Percentiles rank a stretch among this genome's conserved stretches.
These are phyloP conservation scores for Corapipo altera DNA, from an alignment of 2,113 vertebrate genomes.

Conservation along the genomic window DNA sequence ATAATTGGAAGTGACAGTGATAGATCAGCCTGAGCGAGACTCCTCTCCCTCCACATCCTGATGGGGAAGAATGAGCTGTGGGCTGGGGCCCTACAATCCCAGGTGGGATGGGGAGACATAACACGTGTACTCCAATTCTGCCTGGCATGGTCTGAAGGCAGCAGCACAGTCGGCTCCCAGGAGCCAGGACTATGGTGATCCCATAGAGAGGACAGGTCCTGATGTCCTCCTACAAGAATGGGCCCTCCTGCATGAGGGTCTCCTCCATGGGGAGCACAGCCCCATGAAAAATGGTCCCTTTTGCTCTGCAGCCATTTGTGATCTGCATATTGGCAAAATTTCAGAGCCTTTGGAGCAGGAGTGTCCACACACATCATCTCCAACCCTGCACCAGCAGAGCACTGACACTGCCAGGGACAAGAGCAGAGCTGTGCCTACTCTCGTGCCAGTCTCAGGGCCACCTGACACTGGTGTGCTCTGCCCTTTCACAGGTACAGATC, in stretches of 20 bases:
- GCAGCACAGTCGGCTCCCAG: rapidly evolving
- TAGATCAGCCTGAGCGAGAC: background rate
- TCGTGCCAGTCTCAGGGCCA: background rate
- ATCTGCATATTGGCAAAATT: background rate
- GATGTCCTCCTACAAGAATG: background rate
- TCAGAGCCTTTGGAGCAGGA: background rate
- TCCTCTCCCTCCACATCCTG: background rate
- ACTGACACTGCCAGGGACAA: background rate
- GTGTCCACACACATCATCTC: background rate
- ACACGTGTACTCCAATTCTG: rapidly evolving
- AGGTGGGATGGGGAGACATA: background rate
- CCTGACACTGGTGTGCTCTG: no score
- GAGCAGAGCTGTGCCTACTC: background rate
- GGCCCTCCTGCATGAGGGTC: background rate
- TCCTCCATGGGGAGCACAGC: background rate
- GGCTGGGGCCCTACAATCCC: background rate
- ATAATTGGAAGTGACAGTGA: background rate
- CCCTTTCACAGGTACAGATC: rapidly evolving
- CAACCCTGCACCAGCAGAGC: background rate
- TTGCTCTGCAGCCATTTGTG: background rate
- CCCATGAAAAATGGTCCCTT: background rate
- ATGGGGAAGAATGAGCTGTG: background rate
- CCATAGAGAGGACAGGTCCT: background rate
- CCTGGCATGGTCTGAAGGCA: background rate
- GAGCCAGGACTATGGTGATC: rapidly evolving